Percentiles rank a stretch among this genome's conserved stretches.
These are phyloP conservation scores for Ispidina picta DNA, from an alignment of 2,797 vertebrate genomes.

Conservation along the genomic window DNA sequence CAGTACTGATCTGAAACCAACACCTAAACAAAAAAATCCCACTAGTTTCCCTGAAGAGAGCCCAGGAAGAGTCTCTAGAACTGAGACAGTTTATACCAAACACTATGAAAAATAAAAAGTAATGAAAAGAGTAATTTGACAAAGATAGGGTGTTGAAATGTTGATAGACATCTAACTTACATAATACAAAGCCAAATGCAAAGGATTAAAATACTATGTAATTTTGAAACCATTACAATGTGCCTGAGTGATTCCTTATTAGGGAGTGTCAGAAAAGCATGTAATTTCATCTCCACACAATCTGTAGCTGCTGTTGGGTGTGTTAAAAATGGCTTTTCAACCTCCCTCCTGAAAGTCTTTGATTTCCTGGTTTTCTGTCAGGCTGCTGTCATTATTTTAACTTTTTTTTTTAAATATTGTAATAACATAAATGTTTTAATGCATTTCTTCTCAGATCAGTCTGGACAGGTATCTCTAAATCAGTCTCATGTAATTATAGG, in stretches of 20 bases:
- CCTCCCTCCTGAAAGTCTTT: conserved; percentile 14
- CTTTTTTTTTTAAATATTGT: conserved; percentile 4
- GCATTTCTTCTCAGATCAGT: conserved; percentile 23
- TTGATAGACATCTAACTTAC: conserved; percentile 51
- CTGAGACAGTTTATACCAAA: neutral
- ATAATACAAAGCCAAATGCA: conserved; percentile 46
- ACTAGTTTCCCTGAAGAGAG: neutral
- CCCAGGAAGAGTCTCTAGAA: neutral
- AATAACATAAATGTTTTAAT: conserved; percentile 33
- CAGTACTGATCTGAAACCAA: neutral
- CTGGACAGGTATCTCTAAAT: conserved; percentile 27
- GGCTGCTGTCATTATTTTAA: conserved; percentile 26
- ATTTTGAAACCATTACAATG: conserved; percentile 41
- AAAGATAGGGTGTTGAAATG: conserved; percentile 3
- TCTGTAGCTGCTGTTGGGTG: conserved; percentile 37
- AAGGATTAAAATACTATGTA: conserved; percentile 39
- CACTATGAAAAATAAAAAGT: neutral
- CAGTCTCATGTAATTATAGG: neutral
- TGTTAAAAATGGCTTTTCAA: conserved; percentile 46
- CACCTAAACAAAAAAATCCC: neutral
- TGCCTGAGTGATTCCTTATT: conserved; percentile 37
- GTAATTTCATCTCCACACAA: conserved; percentile 3
- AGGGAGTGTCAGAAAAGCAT: conserved; percentile 28
- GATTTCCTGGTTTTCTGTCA: conserved; percentile 30
- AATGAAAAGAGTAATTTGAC: conserved; percentile 12